These are phyloP conservation scores for Sinelater perroti DNA, from an alignment of 2,888 invertebrate species.

Conservation along the genomic window DNA sequence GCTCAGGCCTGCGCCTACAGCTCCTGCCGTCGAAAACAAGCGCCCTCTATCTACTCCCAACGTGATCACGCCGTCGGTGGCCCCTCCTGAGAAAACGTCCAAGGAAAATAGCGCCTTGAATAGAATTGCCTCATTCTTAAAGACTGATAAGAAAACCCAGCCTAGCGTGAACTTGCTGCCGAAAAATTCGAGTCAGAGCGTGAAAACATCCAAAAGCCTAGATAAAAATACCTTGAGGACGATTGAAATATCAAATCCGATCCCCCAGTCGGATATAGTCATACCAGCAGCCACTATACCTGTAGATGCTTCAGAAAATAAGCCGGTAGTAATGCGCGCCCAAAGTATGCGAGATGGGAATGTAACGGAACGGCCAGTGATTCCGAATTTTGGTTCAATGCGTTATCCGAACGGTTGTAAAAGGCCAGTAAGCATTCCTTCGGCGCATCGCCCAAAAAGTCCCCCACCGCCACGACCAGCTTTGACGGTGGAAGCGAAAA, in stretches of 20 bases:
- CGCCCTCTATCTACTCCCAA: constrained; percentile 64
- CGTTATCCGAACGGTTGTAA: constrained; percentile 72
- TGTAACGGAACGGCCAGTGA: constrained; percentile 62
- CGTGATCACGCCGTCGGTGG: constrained; percentile 55
- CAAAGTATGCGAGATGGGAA: constrained; percentile 79
- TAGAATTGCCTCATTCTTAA: constrained; percentile 79
- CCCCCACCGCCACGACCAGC: constrained; percentile 79
- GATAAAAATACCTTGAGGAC: constrained; percentile 78
- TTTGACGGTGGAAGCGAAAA: constrained; percentile 57
- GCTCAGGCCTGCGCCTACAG: constrained; percentile 67
- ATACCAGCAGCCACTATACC: constrained; percentile 69
- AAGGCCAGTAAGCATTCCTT: constrained; percentile 78
- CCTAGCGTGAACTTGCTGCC: constrained; percentile 68
- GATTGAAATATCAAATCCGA: constrained; percentile 85
- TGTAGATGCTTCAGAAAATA: constrained; percentile 66
- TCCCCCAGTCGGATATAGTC: constrained; percentile 75
- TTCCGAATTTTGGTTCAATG: constrained; percentile 87
- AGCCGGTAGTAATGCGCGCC: constrained; percentile 75
- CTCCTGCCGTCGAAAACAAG: constrained; percentile 55
- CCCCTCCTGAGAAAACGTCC: constrained; percentile 59
- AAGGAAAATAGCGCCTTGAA: constrained; percentile 71
- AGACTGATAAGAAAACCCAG: constrained; percentile 62
- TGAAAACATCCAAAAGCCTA: constrained; percentile 69
- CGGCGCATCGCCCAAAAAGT: constrained; percentile 74
- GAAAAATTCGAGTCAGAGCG: constrained; percentile 61